Percentiles rank a stretch among this genome's conserved stretches.
These are phyloP conservation scores for Morbakka virulenta DNA, from an alignment of 30 jellyfish, hydroid and myxozoan genomes.

Conservation along the genomic window DNA sequence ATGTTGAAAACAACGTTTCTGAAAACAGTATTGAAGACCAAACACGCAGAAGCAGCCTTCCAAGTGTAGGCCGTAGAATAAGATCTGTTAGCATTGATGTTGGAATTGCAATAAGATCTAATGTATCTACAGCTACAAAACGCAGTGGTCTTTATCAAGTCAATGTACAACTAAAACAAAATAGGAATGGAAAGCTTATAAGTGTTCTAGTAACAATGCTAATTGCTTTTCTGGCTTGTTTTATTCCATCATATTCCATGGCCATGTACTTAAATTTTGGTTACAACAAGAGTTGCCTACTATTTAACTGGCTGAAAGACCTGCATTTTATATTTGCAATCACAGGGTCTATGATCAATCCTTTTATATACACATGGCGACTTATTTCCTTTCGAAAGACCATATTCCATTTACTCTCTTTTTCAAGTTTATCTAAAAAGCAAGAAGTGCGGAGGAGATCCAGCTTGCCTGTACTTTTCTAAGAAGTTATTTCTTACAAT, in stretches of 20 bases:
- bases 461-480: no score
- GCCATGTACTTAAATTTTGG: slow-evolving; percentile 13
- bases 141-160: neutral
- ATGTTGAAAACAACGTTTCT: no score
- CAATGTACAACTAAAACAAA: no score
- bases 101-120: neutral
- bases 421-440: no score
- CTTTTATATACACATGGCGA: slow-evolving; percentile 58
- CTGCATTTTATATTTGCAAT: slow-evolving; percentile 47
- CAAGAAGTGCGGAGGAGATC: no score
- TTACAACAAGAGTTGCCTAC: slow-evolving; percentile 4
- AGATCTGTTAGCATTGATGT: neutral
- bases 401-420: neutral
- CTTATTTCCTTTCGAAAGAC: slow-evolving; percentile 55
- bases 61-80: neutral
- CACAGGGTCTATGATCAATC: slow-evolving; percentile 63
- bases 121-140: neutral
- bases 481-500: no score
- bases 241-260: slow-evolving; percentile 47
- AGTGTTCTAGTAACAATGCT: slow-evolving; percentile 30
- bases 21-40: no score
- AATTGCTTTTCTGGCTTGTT: slow-evolving; percentile 24
- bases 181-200: slow-evolving; percentile 13
- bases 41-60: no score
- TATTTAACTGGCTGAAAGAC: slow-evolving; percentile 53